Conservation (phyloP, 1,140 invertebrate genomes). For the Pentalonia nigronervosa region DNA sequence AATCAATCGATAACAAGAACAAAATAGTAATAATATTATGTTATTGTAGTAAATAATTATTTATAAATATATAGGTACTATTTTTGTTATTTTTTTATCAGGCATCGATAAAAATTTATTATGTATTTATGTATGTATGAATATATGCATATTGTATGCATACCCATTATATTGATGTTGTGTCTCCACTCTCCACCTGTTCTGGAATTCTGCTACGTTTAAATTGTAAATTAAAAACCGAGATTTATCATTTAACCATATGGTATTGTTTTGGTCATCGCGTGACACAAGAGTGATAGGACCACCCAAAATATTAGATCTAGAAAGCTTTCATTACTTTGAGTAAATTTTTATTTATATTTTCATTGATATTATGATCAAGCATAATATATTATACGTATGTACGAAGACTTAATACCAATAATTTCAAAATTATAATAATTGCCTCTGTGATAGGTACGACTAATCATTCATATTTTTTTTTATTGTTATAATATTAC, state of each 20-base stretch:
- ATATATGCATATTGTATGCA: not conserved
- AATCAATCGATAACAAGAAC: no score
- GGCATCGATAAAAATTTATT: no score
- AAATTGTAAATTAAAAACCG: not conserved
- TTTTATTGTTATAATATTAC: no score
- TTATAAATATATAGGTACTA: no score
- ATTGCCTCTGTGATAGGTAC: not conserved
- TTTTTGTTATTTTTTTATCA: no score
- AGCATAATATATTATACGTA: not conserved
- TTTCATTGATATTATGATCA: not conserved
- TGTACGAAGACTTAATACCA: not conserved
- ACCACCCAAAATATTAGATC: conserved; percentile 27
- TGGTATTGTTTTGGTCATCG: not conserved
- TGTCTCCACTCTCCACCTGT: not conserved
- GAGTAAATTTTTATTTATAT: not conserved
- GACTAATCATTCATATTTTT: not conserved
- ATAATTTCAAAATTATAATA: not conserved
- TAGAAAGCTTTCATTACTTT: not conserved
- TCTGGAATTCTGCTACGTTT: not conserved
- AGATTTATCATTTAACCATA: not conserved
- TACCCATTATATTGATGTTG: not conserved
- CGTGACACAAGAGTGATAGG: not conserved
- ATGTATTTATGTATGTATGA: no score
- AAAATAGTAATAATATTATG: no score
- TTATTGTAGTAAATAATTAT: no score